Conservation (phyloP, 2,113 vertebrate species). For the Agelaius phoeniceus region DNA sequence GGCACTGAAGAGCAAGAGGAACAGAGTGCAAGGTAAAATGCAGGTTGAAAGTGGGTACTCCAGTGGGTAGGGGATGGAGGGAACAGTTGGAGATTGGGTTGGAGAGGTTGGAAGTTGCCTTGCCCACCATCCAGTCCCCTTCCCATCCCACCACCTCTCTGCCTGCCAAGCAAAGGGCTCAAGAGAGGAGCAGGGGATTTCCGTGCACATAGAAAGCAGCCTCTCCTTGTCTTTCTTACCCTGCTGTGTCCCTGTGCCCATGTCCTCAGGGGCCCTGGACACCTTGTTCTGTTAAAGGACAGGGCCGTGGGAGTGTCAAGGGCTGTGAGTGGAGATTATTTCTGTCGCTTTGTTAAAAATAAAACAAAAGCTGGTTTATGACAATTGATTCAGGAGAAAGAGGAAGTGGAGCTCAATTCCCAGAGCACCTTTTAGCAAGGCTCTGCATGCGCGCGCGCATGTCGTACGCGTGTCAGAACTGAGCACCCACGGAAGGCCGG, state of each 20-base stretch:
- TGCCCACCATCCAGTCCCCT: neutral
- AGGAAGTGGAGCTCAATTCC: constrained; percentile 57
- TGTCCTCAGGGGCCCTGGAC: neutral
- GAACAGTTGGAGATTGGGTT: neutral
- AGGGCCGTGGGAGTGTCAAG: neutral
- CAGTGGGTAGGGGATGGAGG: neutral
- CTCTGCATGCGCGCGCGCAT: neutral
- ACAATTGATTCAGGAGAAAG: constrained; percentile 38
- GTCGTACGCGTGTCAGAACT: constrained; percentile 17
- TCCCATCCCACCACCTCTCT: accelerated
- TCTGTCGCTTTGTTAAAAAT: constrained; percentile 55
- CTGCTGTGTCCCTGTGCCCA: neutral
- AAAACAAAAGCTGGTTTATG: constrained; percentile 57
- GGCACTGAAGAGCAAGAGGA: neutral
- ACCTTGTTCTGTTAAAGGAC: neutral
- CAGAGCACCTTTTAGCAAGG: constrained; percentile 48
- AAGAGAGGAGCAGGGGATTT: neutral
- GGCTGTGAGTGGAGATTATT: neutral
- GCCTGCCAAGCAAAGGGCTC: neutral
- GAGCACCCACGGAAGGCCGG: constrained; percentile 57
- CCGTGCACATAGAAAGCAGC: neutral
- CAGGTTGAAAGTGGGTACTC: neutral
- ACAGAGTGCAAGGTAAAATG: neutral
- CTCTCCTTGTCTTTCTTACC: neutral
- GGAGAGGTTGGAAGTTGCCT: neutral